These are phyloP conservation scores for Lampris megalopsis DNA, from an alignment of 2,113 vertebrate species.

Conservation along the genomic window DNA sequence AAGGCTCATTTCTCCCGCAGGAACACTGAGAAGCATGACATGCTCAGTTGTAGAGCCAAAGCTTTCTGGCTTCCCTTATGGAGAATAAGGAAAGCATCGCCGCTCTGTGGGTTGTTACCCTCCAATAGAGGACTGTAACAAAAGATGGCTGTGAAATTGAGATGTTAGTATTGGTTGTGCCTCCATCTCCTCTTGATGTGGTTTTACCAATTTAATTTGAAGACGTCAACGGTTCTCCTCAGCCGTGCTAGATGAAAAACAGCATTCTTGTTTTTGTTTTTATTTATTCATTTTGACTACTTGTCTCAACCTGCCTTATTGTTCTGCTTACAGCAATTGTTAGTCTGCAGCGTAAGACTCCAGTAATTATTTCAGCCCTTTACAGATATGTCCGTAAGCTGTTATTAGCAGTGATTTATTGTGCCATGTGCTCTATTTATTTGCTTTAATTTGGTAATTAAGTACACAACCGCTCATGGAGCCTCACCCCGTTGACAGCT, in stretches of 20 bases:
- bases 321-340: slow-evolving; percentile 9
- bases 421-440: slow-evolving; percentile 51
- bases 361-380: slow-evolving; percentile 83
- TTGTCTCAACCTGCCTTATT: neutral
- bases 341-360: neutral
- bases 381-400: slow-evolving; percentile 80
- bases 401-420: slow-evolving; percentile 79
- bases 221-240: neutral
- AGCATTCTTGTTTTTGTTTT: slow-evolving; percentile 3
- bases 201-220: neutral
- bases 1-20: slow-evolving; percentile 7
- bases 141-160: neutral
- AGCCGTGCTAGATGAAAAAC: neutral
- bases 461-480: slow-evolving; percentile 45
- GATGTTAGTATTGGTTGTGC: neutral
- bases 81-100: slow-evolving; percentile 10
- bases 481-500: slow-evolving; percentile 35
- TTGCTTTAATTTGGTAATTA: slow-evolving; percentile 58
- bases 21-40: slow-evolving; percentile 27
- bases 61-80: slow-evolving; percentile 28
- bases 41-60: slow-evolving; percentile 17
- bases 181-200: neutral
- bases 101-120: neutral
- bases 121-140: neutral
- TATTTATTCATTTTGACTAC: neutral